Conservation (phyloP, 2,888 invertebrate species). For the Agrenia bidenticulata region DNA sequence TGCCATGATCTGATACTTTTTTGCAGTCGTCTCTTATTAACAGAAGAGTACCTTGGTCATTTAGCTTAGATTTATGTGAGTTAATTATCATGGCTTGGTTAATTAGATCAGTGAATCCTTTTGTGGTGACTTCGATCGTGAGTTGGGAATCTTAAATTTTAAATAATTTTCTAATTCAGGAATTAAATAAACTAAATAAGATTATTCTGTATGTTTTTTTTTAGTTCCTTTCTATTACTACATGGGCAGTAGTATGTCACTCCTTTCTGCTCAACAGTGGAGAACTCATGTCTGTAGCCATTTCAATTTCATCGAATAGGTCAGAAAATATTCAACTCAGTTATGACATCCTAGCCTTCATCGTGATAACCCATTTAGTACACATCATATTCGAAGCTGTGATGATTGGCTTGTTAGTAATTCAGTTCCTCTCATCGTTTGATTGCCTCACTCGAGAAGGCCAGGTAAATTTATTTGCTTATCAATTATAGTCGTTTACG, state of each 20-base stretch:
- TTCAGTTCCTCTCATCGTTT: constrained; percentile 5
- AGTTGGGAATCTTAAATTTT: too few relatives aligned
- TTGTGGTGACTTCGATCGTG: too few relatives aligned
- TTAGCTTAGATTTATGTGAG: too few relatives aligned
- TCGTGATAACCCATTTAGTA: neutral
- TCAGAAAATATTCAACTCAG: neutral
- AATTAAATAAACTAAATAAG: too few relatives aligned
- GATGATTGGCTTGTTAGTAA: neutral
- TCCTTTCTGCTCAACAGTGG: neutral
- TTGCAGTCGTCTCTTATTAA: too few relatives aligned
- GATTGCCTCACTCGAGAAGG: neutral
- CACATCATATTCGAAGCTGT: neutral
- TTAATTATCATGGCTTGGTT: too few relatives aligned
- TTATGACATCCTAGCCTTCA: neutral
- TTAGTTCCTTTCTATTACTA: neutral
- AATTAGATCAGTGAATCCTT: too few relatives aligned
- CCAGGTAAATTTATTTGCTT: neutral
- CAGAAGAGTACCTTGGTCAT: too few relatives aligned
- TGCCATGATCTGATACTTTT: too few relatives aligned
- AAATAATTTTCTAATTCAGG: too few relatives aligned
- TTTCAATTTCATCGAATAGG: neutral
- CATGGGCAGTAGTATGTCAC: constrained; percentile 3
- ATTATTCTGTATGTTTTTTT: too few relatives aligned
- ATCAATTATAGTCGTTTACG: neutral
- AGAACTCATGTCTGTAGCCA: neutral